phyloP scores from a whole-genome alignment of 2,113 vertebrate genomes.

The Ibidorhyncha struthersii region DNA sequence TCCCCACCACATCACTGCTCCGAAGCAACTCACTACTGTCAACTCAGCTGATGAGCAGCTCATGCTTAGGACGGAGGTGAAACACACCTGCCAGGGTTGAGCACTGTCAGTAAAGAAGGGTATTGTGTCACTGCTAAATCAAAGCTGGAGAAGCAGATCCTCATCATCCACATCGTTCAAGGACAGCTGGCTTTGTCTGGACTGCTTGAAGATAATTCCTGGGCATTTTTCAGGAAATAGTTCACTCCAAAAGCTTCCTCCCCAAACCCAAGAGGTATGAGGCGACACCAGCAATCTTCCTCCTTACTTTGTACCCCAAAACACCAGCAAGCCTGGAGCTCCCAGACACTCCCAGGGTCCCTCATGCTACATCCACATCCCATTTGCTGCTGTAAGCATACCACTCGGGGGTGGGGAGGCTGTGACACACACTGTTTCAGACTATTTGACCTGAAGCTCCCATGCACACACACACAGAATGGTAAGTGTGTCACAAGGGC shows the following conservation, averaged over 20 bases:
- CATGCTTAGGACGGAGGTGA: not conserved
- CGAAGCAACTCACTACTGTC: not conserved
- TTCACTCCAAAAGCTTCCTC: not conserved
- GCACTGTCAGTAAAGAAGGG: not conserved
- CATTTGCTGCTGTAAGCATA: not conserved
- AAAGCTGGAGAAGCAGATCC: not conserved
- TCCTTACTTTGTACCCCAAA: not conserved
- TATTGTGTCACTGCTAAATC: not conserved
- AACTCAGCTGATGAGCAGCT: not conserved
- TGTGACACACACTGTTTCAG: not conserved
- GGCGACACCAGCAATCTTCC: not conserved
- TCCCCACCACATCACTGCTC: not conserved
- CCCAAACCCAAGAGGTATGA: not conserved
- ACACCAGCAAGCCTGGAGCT: not conserved
- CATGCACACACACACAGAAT: not conserved
- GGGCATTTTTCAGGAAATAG: not conserved
- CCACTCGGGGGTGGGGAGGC: accelerated
- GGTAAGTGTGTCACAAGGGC: not conserved
- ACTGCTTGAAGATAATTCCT: not conserved
- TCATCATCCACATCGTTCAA: not conserved
- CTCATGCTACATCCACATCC: not conserved
- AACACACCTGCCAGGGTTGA: not conserved
- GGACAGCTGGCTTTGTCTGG: not conserved
- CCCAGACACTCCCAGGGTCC: not conserved
- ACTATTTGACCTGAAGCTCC: not conserved